Evolutionary conservation across 1,140 invertebrate species (phyloP).

Genomic region (Pseudobourletiella spinata): DNA sequence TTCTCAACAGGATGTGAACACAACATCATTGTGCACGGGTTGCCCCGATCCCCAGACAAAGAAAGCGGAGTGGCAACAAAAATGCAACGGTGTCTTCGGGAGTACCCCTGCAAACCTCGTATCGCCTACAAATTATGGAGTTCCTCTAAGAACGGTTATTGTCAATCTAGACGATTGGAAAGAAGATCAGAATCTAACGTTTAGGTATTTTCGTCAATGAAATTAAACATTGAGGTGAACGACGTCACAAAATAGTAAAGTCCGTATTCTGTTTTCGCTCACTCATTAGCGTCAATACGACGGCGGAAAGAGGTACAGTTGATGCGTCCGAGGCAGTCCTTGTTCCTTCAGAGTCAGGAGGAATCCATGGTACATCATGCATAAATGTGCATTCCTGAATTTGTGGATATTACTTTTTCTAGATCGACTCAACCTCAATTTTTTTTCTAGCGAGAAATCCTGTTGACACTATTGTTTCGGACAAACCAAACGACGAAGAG

Average conservation of each 20-base stretch:
- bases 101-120: too few relatives aligned
- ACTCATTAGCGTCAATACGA: not conserved
- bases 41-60: not conserved
- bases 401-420: too few relatives aligned
- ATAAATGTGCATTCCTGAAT: too few relatives aligned
- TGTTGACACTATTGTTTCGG: too few relatives aligned
- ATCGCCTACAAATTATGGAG: not conserved
- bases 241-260: too few relatives aligned
- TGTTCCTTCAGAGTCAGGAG: not conserved
- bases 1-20: not conserved
- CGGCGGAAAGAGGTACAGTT: not conserved
- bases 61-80: not conserved
- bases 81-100: too few relatives aligned
- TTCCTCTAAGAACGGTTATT: not conserved
- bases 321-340: not conserved
- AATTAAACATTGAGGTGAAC: too few relatives aligned
- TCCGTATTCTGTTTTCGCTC: too few relatives aligned
- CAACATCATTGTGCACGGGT: not conserved
- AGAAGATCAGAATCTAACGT: not conserved
- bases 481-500: too few relatives aligned
- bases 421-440: too few relatives aligned
- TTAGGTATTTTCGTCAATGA: not conserved
- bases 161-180: slow-evolving; percentile 6
- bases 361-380: too few relatives aligned
- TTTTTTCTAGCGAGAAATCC: too few relatives aligned